Percentiles rank a stretch among this genome's conserved stretches.
These are phyloP conservation scores for Notothenia coriiceps DNA, from an alignment of 2,113 vertebrate species.

Conservation along the genomic window DNA sequence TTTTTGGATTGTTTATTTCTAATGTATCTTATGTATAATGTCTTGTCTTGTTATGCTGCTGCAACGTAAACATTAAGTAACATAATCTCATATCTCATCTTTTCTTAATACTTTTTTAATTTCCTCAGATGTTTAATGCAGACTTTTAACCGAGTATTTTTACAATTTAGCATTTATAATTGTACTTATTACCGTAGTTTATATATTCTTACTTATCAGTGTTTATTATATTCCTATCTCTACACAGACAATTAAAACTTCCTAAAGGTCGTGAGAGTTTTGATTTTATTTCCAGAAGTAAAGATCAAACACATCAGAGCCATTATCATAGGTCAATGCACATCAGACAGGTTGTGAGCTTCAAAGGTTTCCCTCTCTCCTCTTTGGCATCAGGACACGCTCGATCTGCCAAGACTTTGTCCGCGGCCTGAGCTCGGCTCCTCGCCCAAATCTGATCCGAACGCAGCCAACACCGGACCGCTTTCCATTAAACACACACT, in stretches of 20 bases:
- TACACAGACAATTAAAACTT: constrained; percentile 2
- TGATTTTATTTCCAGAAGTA: constrained; percentile 23
- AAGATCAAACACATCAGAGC: constrained; percentile 45
- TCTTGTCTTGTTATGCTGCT: too few relatives aligned
- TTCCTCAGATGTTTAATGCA: too few relatives aligned
- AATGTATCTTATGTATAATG: too few relatives aligned
- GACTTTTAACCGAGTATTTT: too few relatives aligned
- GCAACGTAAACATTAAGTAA: too few relatives aligned
- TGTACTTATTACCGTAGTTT: too few relatives aligned
- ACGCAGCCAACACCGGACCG: not conserved
- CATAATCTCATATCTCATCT: too few relatives aligned
- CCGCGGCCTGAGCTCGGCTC: constrained; percentile 21
- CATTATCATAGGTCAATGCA: constrained; percentile 51
- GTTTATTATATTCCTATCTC: not conserved
- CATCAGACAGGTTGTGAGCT: constrained; percentile 50
- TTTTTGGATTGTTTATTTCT: too few relatives aligned
- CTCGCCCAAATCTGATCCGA: constrained; percentile 12
- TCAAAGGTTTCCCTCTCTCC: constrained; percentile 39
- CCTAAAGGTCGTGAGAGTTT: constrained; percentile 12
- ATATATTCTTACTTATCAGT: too few relatives aligned
- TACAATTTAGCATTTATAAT: too few relatives aligned
- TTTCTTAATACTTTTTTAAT: too few relatives aligned
- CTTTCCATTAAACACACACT: constrained; percentile 12
- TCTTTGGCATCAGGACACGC: constrained; percentile 14
- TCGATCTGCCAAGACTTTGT: constrained; percentile 40